Percentiles rank a stretch among this genome's conserved stretches.
These are phyloP conservation scores for Acanthurus tractus DNA, from an alignment of 2,797 vertebrate species.

Conservation along the genomic window DNA sequence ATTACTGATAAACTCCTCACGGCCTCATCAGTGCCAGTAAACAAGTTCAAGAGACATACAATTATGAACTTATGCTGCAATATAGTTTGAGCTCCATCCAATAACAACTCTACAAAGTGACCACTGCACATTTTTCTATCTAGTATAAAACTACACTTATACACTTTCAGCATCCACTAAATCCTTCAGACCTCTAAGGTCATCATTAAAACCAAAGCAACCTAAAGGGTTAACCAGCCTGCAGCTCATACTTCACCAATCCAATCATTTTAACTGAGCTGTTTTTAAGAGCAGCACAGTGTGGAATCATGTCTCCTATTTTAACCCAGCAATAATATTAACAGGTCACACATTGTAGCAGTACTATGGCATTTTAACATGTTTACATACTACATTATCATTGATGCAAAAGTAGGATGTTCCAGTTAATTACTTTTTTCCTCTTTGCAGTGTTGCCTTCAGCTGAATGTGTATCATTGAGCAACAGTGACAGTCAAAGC, in stretches of 20 bases:
- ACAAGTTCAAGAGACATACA: conserved; percentile 6
- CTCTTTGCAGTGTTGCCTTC: conserved; percentile 27
- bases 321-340: conserved; percentile 3
- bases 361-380: conserved; percentile 8
- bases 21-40: not conserved
- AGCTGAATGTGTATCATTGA: conserved; percentile 40
- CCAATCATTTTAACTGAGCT: conserved; percentile 1
- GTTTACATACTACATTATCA: conserved; percentile 8
- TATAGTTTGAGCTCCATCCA: conserved; percentile 12
- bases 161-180: not conserved
- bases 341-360: not conserved
- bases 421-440: conserved; percentile 36
- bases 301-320: conserved; percentile 5
- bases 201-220: conserved; percentile 7
- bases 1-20: conserved; percentile 18
- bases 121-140: conserved; percentile 5
- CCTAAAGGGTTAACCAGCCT: not conserved
- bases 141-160: not conserved
- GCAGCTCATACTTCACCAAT: conserved; percentile 5
- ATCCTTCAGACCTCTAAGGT: not conserved
- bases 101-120: not conserved
- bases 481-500: conserved; percentile 29
- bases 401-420: conserved; percentile 16
- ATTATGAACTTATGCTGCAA: conserved; percentile 14
- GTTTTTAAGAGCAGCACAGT: conserved; percentile 1